Base-by-base conservation (phyloP, 2,888 invertebrate species). In the Diloba caeruleocephala region DNA sequence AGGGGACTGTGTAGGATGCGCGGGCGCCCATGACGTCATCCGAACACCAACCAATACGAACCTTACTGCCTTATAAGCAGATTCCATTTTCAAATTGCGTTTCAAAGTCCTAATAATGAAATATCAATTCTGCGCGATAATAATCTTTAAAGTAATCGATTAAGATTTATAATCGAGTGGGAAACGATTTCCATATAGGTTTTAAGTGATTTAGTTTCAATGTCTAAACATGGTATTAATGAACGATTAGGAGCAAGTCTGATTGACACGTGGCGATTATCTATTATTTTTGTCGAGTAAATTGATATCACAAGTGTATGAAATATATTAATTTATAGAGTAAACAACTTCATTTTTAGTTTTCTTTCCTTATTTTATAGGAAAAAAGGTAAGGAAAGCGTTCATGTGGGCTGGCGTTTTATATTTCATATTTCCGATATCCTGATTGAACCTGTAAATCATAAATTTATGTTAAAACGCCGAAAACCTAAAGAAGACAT, bases 1-100 rank as follows among this genome's bases (percentile, higher is more conserved):
- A 76, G 70, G 67, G 54, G 76, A 76, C 78, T 83, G 85, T 85
- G 86, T 85, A 76, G 86, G 88, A 84, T 84, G 88, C 80, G 81
- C 87, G 53, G 84, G 87, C 87, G 86, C 81, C 79, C 71, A 28
- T 89, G 83, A 87, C 89, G 86, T 86, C 87, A 89, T 21, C 43
- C 36, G 25, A 33, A 34, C 56, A 21, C 62, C 71, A 61, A 74
- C 76, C 78, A 79, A 74, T 74, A 65, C 70, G 66, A 66, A 76
- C 80, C 74, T 74, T 72, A 76, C 21, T 36, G 21, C 79, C 79
- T 63, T 82, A 74, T 74, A 74, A 71, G 77, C 43, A 71, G 65
- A 79, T 74, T 70, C 70, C 67, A 75, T 76, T 78, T 76, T 76
- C 71, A 67, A 76, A 72, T 71, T 64, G 49, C 56, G 48, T 57